Evolutionary conservation across 2,113 vertebrate species (phyloP).

Genomic region (Chitala chitala): DNA sequence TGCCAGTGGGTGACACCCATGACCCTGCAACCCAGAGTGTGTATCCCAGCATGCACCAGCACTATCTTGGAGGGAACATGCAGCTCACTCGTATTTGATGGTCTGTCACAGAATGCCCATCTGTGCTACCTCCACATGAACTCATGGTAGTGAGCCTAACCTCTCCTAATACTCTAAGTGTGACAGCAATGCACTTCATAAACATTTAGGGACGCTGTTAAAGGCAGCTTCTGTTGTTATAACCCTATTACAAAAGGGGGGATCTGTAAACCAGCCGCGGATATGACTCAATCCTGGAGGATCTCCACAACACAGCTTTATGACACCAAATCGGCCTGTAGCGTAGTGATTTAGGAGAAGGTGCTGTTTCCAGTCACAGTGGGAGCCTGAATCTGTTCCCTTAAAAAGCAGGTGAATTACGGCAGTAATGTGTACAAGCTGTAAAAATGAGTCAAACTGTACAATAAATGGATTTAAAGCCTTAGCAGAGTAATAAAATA

Average conservation of each 20-base stretch:
- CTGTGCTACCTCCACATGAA: background rate
- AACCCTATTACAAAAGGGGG: too few species aligned
- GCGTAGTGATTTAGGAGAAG: background rate
- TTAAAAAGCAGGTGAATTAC: too few species aligned
- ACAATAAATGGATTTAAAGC: background rate
- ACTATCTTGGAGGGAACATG: constrained; percentile 36
- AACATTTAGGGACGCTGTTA: too few species aligned
- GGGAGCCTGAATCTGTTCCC: background rate
- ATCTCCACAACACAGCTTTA: too few species aligned
- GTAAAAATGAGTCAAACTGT: background rate
- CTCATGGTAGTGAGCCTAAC: too few species aligned
- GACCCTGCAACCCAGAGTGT: constrained; percentile 50
- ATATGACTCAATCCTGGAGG: too few species aligned
- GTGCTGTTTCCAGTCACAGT: background rate
- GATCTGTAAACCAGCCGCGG: too few species aligned
- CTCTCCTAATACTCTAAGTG: too few species aligned
- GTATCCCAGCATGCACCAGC: constrained; percentile 46
- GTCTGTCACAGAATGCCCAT: background rate
- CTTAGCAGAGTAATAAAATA: background rate
- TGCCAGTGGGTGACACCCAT: constrained; percentile 36
- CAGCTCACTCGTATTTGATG: constrained; percentile 46
- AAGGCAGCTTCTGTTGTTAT: too few species aligned
- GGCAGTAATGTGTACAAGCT: background rate
- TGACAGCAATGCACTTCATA: too few species aligned
- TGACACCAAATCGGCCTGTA: background rate